phyloP scores from a whole-genome alignment of 2,888 invertebrate species.

The Adelognathus sp. region DNA sequence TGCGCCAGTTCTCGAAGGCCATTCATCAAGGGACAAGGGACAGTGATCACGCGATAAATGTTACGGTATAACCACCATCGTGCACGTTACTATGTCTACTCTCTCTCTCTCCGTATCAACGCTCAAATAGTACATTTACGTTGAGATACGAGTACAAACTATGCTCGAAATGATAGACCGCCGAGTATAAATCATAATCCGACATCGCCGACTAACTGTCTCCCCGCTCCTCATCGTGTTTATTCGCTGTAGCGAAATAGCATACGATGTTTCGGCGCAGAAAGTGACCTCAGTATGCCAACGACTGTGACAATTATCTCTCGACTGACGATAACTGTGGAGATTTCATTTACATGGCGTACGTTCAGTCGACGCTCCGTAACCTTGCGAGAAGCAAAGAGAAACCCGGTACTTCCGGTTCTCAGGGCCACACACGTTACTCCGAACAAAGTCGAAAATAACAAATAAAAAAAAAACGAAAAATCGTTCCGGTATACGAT shows the following conservation, averaged over 20 bases:
- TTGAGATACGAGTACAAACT: not conserved
- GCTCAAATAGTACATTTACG: slow-evolving; percentile 16
- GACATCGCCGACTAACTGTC: not conserved
- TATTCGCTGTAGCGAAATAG: not conserved
- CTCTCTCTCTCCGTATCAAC: not conserved
- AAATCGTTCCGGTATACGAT: not conserved
- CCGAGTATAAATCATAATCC: slow-evolving; percentile 27
- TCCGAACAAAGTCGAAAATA: not conserved
- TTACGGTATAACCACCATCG: too few relatives aligned
- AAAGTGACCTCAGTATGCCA: not conserved
- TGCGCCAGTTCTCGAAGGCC: slow-evolving; percentile 43
- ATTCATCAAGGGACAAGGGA: slow-evolving; percentile 45
- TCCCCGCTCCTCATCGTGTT: too few relatives aligned
- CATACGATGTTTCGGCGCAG: not conserved
- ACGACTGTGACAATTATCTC: not conserved
- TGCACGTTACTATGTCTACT: not conserved
- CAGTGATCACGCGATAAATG: slow-evolving; percentile 33
- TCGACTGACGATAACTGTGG: not conserved
- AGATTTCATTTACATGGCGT: not conserved
- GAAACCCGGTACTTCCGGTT: slow-evolving; percentile 17
- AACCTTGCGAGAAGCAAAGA: not conserved
- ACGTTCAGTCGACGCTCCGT: not conserved
- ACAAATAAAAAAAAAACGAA: not conserved
- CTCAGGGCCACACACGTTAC: not conserved
- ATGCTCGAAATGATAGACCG: slow-evolving; percentile 23